Evolutionary conservation across 2,797 vertebrate genomes (phyloP).

Genomic region (Lateolabrax maculatus): DNA sequence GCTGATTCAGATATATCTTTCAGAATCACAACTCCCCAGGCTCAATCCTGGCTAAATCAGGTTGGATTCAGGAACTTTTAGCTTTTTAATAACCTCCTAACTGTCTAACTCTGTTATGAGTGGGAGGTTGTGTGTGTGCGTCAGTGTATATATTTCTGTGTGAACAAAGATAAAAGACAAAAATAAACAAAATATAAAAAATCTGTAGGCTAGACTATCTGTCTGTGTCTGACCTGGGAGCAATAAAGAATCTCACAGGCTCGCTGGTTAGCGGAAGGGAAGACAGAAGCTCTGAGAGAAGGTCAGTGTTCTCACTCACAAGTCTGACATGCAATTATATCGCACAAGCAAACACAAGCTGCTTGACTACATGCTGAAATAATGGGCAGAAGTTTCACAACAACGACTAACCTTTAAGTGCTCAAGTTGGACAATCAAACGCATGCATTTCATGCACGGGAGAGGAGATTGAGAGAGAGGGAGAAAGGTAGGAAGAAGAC

Average conservation of each 20-base stretch:
- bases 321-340: slow-evolving; percentile 69
- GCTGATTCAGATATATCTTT: slow-evolving; percentile 15
- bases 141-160: slow-evolving; percentile 3
- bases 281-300: slow-evolving; percentile 58
- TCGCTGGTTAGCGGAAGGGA: slow-evolving; percentile 38
- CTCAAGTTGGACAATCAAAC: slow-evolving; percentile 30
- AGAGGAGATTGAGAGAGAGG: not conserved
- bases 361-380: slow-evolving; percentile 53
- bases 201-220: slow-evolving; percentile 16
- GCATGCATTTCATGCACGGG: slow-evolving; percentile 22
- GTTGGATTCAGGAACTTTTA: not conserved
- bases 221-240: slow-evolving; percentile 36
- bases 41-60: slow-evolving; percentile 3
- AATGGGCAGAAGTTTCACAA: slow-evolving; percentile 55
- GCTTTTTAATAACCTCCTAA: slow-evolving; percentile 16
- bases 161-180: slow-evolving; percentile 24
- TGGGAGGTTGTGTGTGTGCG: not conserved
- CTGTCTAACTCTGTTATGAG: slow-evolving; percentile 13
- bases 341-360: slow-evolving; percentile 36
- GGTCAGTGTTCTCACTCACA: slow-evolving; percentile 72
- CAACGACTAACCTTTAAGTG: slow-evolving; percentile 53
- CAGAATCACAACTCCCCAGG: slow-evolving; percentile 16
- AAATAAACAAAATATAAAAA: slow-evolving; percentile 36
- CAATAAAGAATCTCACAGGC: slow-evolving; percentile 55
- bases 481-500: not conserved